Evolutionary conservation across 2,797 vertebrate species (phyloP).

Genomic region (Oreochromis grahami): DNA sequence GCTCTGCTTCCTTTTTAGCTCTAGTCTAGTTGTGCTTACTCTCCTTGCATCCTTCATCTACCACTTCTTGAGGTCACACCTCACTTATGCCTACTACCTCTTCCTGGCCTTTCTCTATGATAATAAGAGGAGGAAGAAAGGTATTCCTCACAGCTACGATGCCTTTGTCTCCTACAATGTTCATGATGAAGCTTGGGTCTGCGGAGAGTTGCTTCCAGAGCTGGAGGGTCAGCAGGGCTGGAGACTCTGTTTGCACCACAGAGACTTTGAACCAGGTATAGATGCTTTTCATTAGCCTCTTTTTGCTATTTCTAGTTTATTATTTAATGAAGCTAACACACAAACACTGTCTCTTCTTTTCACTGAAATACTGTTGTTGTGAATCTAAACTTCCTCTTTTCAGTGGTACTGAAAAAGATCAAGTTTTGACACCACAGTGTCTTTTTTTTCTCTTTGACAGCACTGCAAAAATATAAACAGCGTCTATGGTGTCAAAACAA

Average conservation of each 20-base stretch:
- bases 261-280: slow-evolving; percentile 65
- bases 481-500: neutral
- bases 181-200: slow-evolving; percentile 63
- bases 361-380: neutral
- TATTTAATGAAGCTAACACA: neutral
- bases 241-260: slow-evolving; percentile 54
- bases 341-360: neutral
- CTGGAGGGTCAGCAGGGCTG: slow-evolving; percentile 62
- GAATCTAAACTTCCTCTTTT: neutral
- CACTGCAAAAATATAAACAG: neutral
- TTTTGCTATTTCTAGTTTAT: neutral
- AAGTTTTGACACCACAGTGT: neutral
- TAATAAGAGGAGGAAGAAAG: slow-evolving; percentile 14
- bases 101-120: slow-evolving; percentile 52
- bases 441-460: neutral
- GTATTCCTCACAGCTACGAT: slow-evolving; percentile 35
- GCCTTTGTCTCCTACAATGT: slow-evolving; percentile 69
- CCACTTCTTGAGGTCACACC: slow-evolving; percentile 50
- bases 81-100: slow-evolving; percentile 45
- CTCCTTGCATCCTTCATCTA: slow-evolving; percentile 32
- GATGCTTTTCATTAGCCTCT: neutral
- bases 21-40: slow-evolving; percentile 12
- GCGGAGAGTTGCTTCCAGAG: slow-evolving; percentile 47
- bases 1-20: slow-evolving; percentile 38
- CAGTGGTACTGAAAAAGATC: neutral